Conservation (phyloP, 2,113 vertebrate genomes). For the Argyrosomus japonicus region DNA sequence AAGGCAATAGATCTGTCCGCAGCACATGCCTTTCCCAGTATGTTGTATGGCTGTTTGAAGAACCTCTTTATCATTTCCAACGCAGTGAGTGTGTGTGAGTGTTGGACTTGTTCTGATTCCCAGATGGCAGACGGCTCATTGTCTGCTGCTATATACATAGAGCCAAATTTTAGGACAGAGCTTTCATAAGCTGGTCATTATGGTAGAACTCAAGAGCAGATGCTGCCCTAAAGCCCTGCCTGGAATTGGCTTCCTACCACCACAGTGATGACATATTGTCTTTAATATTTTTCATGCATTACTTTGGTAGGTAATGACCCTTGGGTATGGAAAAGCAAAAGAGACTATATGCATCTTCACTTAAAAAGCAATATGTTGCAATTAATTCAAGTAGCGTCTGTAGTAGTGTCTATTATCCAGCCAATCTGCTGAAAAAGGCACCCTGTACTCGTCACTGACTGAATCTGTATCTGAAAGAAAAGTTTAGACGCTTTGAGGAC, state of each 20-base stretch:
- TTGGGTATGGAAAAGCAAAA: conserved; percentile 43
- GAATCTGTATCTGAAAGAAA: conserved; percentile 23
- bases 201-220: conserved; percentile 68
- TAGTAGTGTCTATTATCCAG: conserved; percentile 22
- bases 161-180: conserved; percentile 63
- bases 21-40: conserved; percentile 19
- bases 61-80: conserved; percentile 57
- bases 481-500: not conserved
- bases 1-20: conserved; percentile 38
- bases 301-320: conserved; percentile 57
- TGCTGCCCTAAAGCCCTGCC: conserved; percentile 58
- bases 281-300: conserved; percentile 61
- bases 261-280: conserved; percentile 67
- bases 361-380: conserved; percentile 66
- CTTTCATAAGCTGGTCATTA: conserved; percentile 70
- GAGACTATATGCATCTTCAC: conserved; percentile 36
- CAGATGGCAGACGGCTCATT: conserved; percentile 67
- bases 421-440: conserved; percentile 35
- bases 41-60: conserved; percentile 50
- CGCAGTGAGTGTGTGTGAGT: not conserved
- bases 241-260: conserved; percentile 43
- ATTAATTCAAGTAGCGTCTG: conserved; percentile 53
- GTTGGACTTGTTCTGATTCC: conserved; percentile 57
- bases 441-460: conserved; percentile 13
- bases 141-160: conserved; percentile 50